Evolutionary conservation across 2,797 vertebrate genomes (phyloP).

Genomic region (Cyclura pinguis): DNA sequence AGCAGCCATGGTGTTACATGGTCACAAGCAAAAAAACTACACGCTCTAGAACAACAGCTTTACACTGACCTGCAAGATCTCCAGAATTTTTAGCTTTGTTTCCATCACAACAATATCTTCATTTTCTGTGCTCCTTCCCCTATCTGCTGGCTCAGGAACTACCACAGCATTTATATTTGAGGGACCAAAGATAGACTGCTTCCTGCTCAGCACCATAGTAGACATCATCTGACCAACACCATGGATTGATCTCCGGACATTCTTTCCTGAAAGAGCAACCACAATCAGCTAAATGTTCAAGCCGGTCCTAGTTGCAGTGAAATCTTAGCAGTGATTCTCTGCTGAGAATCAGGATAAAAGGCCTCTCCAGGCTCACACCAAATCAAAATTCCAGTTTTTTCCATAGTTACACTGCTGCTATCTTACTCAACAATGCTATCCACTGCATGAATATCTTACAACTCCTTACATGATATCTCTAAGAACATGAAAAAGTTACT

Average conservation of each 20-base stretch:
- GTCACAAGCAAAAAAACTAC: not conserved
- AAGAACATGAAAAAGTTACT: too few species aligned
- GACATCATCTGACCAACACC: conserved; percentile 98
- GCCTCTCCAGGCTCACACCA: not conserved
- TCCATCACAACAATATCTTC: conserved; percentile 97
- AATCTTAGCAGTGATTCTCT: not conserved
- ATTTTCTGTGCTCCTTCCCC: conserved; percentile 89
- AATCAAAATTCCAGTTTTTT: not conserved
- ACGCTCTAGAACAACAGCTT: rapidly evolving
- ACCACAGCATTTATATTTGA: conserved; percentile 75
- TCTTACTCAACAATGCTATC: not conserved
- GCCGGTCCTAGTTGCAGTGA: not conserved
- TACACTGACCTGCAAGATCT: conserved; percentile 92
- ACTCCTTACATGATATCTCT: not conserved
- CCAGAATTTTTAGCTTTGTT: conserved; percentile 97
- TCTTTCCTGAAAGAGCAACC: conserved; percentile 84
- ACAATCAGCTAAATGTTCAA: conserved; percentile 26
- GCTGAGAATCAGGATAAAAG: not conserved
- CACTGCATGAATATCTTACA: not conserved
- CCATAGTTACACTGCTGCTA: not conserved
- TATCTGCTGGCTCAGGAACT: conserved; percentile 82
- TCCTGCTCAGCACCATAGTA: conserved; percentile 96
- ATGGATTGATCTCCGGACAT: conserved; percentile 93
- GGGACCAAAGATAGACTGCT: conserved; percentile 88
- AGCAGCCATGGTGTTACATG: not conserved